These are phyloP conservation scores for Contarinia nasturtii DNA, from an alignment of 1,140 invertebrate species.

Conservation along the genomic window DNA sequence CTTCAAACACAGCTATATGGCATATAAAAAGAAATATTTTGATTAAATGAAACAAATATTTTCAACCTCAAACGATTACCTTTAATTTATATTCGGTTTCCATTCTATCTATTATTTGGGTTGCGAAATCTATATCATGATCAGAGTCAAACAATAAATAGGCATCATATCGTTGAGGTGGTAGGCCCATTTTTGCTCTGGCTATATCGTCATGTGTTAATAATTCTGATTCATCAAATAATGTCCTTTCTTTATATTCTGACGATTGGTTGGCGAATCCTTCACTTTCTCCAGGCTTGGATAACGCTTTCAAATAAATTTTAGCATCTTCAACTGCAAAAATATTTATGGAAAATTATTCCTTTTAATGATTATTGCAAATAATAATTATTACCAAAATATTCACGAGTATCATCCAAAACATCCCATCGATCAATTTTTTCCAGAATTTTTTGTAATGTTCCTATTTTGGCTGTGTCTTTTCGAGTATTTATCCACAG, in stretches of 20 bases:
- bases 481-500: conserved; percentile 22
- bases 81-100: conserved; percentile 37
- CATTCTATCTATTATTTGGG: conserved; percentile 35
- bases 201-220: conserved; percentile 29
- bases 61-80: too few species aligned
- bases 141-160: conserved; percentile 45
- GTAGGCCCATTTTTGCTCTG: conserved; percentile 26
- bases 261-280: conserved; percentile 3
- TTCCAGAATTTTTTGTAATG: conserved; percentile 30
- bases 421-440: conserved; percentile 46
- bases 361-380: too few species aligned
- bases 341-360: too few species aligned
- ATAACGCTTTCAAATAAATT: background rate
- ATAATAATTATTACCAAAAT: conserved; percentile 29
- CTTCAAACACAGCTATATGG: conserved; percentile 37
- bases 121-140: conserved; percentile 41
- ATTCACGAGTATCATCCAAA: conserved; percentile 31
- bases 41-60: too few species aligned
- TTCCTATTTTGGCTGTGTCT: conserved; percentile 25
- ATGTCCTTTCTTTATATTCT: conserved; percentile 2
- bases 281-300: background rate
- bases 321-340: conserved; percentile 10
- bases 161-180: conserved; percentile 41
- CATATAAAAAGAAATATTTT: conserved; percentile 1
- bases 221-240: conserved; percentile 10